Evolutionary conservation across 2,797 vertebrate genomes (phyloP), one percentile per base, ranked within the genome.

Genomic region (Fundulus diaphanus): DNA sequence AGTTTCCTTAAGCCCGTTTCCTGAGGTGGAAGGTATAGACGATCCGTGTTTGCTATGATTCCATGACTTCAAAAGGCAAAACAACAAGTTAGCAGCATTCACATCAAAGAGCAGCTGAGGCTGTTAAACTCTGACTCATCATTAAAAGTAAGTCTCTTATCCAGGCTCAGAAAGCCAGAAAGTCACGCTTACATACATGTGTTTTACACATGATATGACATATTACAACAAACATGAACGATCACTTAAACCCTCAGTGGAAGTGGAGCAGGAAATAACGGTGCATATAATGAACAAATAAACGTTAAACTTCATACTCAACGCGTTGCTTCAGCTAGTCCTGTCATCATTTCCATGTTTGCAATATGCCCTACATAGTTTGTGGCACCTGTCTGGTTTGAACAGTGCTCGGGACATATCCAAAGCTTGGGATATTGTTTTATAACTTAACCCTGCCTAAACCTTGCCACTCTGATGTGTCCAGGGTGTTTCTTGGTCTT

Each of bases 81-180:
- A 90, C 65, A 90, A 90, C 88, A 92, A 89, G 84, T 83, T 73
- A 85, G 92, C 83, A 75, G 75, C 57, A 75, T 77, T 74, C 80
- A 81, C 80, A 86, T 90, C 79, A 86, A 90, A 92, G 89, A 42
- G 72, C 71, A 29, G 69, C 88, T 7, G 66, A 74, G 61, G 83
- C 84, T 88, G 59, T 90, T 85, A 88, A 87, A 86, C 68, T 51
- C 66, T 90, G 88, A 92, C 76, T 92, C 92, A 90, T 88, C 77
- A 9, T 67, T 35, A 65, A 84, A 78, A 35, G 59, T 33, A 63
- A 75, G 81, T 71, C 80, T 87, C 74, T 90, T 80, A 76, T 78
- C 46, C 89, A 88, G 89, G 89, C 33, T 91, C n/a, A 80, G 84
- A 87, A 5, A 65, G 68, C 74, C 37, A 11, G 73, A 76, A 82